Evolutionary conservation across 2,113 vertebrate genomes (phyloP).

Genomic region (Erythrocercus mccallii): DNA sequence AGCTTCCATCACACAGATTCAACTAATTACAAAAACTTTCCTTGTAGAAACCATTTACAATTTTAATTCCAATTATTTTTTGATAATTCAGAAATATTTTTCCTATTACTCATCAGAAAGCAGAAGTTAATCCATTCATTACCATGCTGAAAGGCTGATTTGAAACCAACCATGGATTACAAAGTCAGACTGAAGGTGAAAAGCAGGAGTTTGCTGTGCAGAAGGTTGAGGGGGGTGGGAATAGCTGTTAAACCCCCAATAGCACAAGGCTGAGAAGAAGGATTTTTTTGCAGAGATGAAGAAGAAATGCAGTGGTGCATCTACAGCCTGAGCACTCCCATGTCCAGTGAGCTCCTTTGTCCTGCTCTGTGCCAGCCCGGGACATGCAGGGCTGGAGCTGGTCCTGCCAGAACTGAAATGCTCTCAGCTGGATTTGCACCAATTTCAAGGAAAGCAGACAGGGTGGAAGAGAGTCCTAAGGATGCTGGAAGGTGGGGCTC

Average conservation of each 20-base stretch:
- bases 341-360: not conserved
- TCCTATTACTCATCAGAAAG: constrained; percentile 23
- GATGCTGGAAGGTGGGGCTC: not conserved
- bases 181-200: constrained; percentile 49
- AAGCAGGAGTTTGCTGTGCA: not conserved
- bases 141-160: not conserved
- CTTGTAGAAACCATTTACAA: constrained; percentile 59
- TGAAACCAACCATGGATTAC: constrained; percentile 10
- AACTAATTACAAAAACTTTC: constrained; percentile 53
- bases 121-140: constrained; percentile 57
- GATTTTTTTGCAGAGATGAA: not conserved
- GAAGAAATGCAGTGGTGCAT: not conserved
- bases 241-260: not conserved
- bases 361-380: not conserved
- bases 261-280: not conserved
- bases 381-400: not conserved
- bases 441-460: not conserved
- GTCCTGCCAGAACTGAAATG: not conserved
- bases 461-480: not conserved
- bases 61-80: constrained; percentile 67
- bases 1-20: constrained; percentile 26
- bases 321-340: not conserved
- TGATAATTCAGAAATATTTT: constrained; percentile 48
- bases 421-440: not conserved
- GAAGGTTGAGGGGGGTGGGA: not conserved